Evolutionary conservation across 1,140 invertebrate genomes (phyloP), one percentile per base, ranked within the genome.

Genomic region (Xylocopa sonorina): DNA sequence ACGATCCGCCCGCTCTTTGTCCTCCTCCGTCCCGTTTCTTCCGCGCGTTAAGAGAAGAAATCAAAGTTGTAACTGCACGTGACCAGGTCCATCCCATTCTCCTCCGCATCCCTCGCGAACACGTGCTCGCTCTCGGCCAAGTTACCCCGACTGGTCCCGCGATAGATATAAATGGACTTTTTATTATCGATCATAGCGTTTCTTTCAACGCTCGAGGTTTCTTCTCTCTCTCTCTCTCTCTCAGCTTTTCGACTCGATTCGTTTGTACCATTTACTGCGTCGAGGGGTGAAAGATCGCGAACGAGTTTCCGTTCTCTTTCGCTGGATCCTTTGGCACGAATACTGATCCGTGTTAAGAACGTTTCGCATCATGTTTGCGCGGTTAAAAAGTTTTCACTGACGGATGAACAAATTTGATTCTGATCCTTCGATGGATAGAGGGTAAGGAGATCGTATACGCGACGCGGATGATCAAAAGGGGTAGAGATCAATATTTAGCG

Each of bases 41-140:
- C 43, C 48, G 18, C 51, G 55, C 60, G 32, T n/a, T n/a, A n/a
- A 76, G 41, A 51, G 63, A 80, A 64, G 80, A 67, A 88, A 88
- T 85, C 80, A 85, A 88, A 88, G 84, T 88, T 88, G 82, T 82
- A 87, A 84, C 80, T 86, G 82, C 80, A 82, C 75, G 83, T 74
- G 80, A 18, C 62, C 67, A 46, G 38, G 16, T 68, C 60, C 73
- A 55, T 78, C 62, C 74, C 77, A 63, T 71, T 66, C 67, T 78
- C 75, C 68, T 53, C 53, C 83, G 29, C 72, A 60, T 60, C 48
- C 71, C 58, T 79, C 71, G 50, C 62, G 79, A 79, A 85, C 78
- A 79, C 69, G 69, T 87, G 81, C 72, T 83, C 69, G 21, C 32
- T 41, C 66, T 67, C 55, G 43, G n/a, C 60, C 55, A 76, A 86